Evolutionary conservation across 2,113 vertebrate species (phyloP).

Genomic region (Anas platyrhynchos): DNA sequence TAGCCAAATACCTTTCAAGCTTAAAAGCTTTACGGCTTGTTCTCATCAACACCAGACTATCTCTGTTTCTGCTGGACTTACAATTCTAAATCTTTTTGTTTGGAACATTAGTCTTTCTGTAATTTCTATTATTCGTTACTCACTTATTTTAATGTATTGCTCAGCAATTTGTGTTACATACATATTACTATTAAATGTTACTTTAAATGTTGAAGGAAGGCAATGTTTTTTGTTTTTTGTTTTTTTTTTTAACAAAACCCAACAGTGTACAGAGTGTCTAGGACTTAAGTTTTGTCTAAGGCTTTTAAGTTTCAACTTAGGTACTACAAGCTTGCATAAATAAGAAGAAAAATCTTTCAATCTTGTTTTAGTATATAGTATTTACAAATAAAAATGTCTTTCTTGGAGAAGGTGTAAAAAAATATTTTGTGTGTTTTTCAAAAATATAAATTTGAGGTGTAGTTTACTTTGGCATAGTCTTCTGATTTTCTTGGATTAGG

Average conservation of each 20-base stretch:
- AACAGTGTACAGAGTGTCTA: neutral
- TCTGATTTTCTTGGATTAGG: neutral
- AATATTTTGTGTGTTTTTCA: neutral
- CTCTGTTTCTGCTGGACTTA: neutral
- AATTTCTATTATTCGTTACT: neutral
- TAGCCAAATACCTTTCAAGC: neutral
- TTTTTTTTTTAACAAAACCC: neutral
- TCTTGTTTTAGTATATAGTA: neutral
- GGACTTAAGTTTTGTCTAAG: neutral
- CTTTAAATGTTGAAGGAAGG: neutral
- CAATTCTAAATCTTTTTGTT: neutral
- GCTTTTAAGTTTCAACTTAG: neutral
- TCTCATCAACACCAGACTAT: neutral
- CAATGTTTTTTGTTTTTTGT: neutral
- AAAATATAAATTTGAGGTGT: neutral
- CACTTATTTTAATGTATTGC: neutral
- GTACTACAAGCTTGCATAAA: neutral
- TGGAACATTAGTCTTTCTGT: neutral
- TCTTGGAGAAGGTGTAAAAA: neutral
- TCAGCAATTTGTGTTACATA: neutral
- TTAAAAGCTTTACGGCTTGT: neutral
- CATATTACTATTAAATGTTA: neutral
- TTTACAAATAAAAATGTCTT: neutral
- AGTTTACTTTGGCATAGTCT: neutral
- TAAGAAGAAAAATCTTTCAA: fast-evolving